Evolutionary conservation across 2,888 invertebrate genomes (phyloP).

Genomic region (Baronia brevicornis): DNA sequence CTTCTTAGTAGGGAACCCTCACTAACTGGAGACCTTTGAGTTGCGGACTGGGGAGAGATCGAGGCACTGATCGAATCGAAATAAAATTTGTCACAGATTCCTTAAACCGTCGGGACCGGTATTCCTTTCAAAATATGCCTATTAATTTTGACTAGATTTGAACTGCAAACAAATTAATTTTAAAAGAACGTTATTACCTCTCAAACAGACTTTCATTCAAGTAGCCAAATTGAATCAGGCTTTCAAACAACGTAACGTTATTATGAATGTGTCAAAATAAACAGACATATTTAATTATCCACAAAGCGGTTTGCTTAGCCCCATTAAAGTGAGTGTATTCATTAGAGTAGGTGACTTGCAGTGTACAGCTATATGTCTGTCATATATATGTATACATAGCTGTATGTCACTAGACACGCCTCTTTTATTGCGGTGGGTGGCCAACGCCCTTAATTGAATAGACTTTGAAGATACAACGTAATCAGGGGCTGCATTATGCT

Average conservation of each 20-base stretch:
- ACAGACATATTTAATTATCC: conserved; percentile 54
- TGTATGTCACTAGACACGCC: conserved; percentile 49
- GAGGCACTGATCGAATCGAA: too few relatives aligned
- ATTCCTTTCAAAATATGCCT: too few relatives aligned
- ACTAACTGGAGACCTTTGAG: too few relatives aligned
- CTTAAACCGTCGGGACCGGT: too few relatives aligned
- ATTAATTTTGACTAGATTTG: too few relatives aligned
- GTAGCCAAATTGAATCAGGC: conserved; percentile 24
- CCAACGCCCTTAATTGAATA: conserved; percentile 37
- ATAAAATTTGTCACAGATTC: too few relatives aligned
- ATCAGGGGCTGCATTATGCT: conserved; percentile 53
- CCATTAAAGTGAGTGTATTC: conserved; percentile 49
- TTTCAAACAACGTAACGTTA: conserved; percentile 33
- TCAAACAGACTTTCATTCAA: conserved; percentile 25
- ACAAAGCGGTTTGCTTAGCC: conserved; percentile 35
- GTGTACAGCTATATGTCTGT: conserved; percentile 17
- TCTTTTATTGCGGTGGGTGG: conserved; percentile 18
- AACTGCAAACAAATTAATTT: conserved; percentile 13
- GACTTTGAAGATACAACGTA: conserved; percentile 27
- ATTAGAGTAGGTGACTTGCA: conserved; percentile 68
- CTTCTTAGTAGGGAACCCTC: too few relatives aligned
- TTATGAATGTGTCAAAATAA: conserved; percentile 51
- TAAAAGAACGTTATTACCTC: too few relatives aligned
- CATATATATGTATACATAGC: conserved; percentile 22
- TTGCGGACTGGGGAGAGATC: too few relatives aligned